Percentiles rank a stretch among this genome's conserved stretches.
These are phyloP conservation scores for Geodia barretti DNA, from an alignment of 37 sponge, comb jelly and placozoan genomes.

Conservation along the genomic window DNA sequence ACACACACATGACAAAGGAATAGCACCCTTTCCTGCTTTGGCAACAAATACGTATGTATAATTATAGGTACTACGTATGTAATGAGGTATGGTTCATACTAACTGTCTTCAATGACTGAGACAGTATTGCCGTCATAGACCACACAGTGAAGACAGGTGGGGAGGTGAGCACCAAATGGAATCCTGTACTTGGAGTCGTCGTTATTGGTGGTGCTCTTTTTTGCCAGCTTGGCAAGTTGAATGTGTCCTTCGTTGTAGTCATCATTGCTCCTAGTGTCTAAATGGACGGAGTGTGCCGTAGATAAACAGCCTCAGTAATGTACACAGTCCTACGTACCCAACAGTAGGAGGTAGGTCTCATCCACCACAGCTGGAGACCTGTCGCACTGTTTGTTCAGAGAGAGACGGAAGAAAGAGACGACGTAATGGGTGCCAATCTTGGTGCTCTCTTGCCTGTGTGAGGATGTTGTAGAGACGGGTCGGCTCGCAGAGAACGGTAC, in stretches of 20 bases:
- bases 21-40: no score
- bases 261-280: slow-evolving; percentile 62
- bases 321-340: slow-evolving; percentile 51
- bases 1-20: background rate
- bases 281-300: background rate
- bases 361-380: slow-evolving; percentile 40
- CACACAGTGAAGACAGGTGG: slow-evolving; percentile 68
- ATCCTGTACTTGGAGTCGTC: background rate
- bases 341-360: slow-evolving; percentile 61
- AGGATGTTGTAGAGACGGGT: slow-evolving; percentile 89
- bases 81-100: slow-evolving; percentile 21
- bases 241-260: slow-evolving; percentile 66
- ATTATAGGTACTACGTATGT: background rate
- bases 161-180: slow-evolving; percentile 67
- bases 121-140: slow-evolving; percentile 94
- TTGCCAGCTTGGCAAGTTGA: slow-evolving; percentile 39
- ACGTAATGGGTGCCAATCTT: no score
- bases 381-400: slow-evolving; percentile 19
- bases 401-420: no score
- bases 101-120: slow-evolving; percentile 77
- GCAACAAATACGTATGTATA: background rate
- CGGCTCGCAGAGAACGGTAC: slow-evolving; percentile 84
- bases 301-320: background rate
- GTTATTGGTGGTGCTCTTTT: background rate
- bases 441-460: slow-evolving; percentile 78